Base-by-base conservation (phyloP, 2,797 vertebrate species). In the Hypotaenidia okinawae region DNA sequence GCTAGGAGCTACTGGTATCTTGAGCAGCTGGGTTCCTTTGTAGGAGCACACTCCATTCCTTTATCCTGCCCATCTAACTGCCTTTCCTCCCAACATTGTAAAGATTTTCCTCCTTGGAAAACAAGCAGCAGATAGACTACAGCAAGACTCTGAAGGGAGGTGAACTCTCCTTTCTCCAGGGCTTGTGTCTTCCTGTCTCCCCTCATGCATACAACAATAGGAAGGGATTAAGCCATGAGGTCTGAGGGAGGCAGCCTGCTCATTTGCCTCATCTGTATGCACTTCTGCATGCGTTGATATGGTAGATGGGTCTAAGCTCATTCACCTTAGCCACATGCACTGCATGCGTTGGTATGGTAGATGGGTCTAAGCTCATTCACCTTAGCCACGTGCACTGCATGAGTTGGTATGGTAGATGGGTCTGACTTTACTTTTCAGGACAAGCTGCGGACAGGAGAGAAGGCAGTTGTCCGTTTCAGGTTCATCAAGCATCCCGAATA, bases 401-500 rank as follows among this genome's bases (percentile, higher is more conserved):
- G 8, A 10, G 32, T 11, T 32, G 39, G 8, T 41, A 10, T 59
- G 45, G 37, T 35, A 49, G 17, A 6, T 62, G 27, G 22, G 4
- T 69, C 77, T 86, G n/a, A n/a, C 24, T 76, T 45, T 39, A 94
- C 62, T 93, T 64, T 64, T 55, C 97, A 99, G 99, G 99, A 99
- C 86, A 99, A 99, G 97, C 97, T 99, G 82, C 98, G 99, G 84
- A 99, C 99, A 5, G 99, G 99, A 17, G 99, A 99, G 97, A 99
- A 99, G 97, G 99, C 99, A 17, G 99, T 99, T 10, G 99, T 99
- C 47, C 97, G 98, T 67, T 99, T 99, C 97, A 98, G 97, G 95
- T 99, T 99, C 98, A 98, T 99, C 96, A 99, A 99, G 93, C 99
- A 99, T 94, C 99, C 99, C 5, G 99, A 99, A 93, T 99, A 99